Evolutionary conservation across 2,797 vertebrate genomes (phyloP).

Genomic region (Pipistrellus pygmaeus): DNA sequence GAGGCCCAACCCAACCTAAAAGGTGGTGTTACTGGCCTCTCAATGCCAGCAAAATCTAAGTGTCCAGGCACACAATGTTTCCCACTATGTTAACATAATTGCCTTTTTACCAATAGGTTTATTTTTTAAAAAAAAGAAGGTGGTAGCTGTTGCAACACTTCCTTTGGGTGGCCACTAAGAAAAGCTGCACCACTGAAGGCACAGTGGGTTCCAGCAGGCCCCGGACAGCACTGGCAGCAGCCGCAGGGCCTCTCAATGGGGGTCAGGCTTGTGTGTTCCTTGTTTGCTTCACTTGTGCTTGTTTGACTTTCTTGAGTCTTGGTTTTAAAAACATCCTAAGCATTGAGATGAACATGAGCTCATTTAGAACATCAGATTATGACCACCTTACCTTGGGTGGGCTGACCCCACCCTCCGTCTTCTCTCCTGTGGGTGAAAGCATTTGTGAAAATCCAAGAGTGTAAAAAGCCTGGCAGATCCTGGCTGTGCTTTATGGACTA

Average conservation of each 20-base stretch:
- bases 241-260: fast-evolving
- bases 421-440: background rate
- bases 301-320: background rate
- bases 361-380: fast-evolving
- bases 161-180: background rate
- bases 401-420: background rate
- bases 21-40: background rate
- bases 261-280: background rate
- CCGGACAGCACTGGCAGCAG: fast-evolving
- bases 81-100: background rate
- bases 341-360: background rate
- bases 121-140: background rate
- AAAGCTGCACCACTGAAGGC: background rate
- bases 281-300: too few species aligned
- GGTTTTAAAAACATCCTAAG: background rate
- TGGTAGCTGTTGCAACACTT: fast-evolving
- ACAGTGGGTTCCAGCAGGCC: fast-evolving
- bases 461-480: background rate
- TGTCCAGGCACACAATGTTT: background rate
- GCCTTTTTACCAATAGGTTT: background rate
- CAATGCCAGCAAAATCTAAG: background rate
- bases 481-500: background rate
- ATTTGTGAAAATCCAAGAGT: background rate
- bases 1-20: background rate
- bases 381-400: background rate